Percentiles rank a stretch among this genome's conserved stretches.
Conservation (phyloP, 1,140 invertebrate genomes). For the Trichonephila clavipes region DNA sequence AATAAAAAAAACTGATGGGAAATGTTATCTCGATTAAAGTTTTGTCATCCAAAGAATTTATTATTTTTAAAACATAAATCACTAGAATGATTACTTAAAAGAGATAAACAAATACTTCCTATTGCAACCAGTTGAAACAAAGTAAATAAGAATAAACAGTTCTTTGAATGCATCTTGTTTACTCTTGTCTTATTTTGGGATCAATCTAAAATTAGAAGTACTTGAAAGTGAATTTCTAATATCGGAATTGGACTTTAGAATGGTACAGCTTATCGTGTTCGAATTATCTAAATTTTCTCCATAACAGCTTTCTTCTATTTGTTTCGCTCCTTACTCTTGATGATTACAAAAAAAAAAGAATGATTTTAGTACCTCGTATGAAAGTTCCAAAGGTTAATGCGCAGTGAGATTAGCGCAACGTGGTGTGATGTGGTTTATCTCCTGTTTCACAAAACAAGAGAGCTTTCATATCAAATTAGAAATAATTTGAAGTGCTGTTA, state of each 20-base stretch:
- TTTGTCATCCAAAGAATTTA: background rate
- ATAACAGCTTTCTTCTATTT: constrained; percentile 16
- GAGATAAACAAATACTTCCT: background rate
- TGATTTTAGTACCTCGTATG: constrained; percentile 16
- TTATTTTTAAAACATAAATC: background rate
- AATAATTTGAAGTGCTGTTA: background rate
- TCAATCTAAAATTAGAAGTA: constrained; percentile 33
- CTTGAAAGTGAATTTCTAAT: constrained; percentile 32
- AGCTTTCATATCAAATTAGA: constrained; percentile 15
- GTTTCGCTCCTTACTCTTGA: background rate
- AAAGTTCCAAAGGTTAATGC: constrained; percentile 45
- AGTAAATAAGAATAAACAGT: background rate
- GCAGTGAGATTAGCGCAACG: constrained; percentile 17
- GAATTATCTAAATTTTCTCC: background rate
- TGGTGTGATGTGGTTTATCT: constrained; percentile 57
- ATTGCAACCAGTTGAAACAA: constrained; percentile 4
- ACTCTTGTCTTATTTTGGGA: background rate
- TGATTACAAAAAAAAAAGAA: background rate
- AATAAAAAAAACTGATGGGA: background rate
- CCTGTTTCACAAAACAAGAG: background rate
- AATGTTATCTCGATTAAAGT: background rate
- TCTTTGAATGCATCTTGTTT: constrained; percentile 5
- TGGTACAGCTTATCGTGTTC: background rate
- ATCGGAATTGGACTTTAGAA: constrained; percentile 29
- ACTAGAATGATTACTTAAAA: background rate